Percentiles rank a stretch among this genome's conserved stretches.
Evolutionary conservation across 1,140 invertebrate genomes (phyloP).

Genomic region (Anastatus disparis): DNA sequence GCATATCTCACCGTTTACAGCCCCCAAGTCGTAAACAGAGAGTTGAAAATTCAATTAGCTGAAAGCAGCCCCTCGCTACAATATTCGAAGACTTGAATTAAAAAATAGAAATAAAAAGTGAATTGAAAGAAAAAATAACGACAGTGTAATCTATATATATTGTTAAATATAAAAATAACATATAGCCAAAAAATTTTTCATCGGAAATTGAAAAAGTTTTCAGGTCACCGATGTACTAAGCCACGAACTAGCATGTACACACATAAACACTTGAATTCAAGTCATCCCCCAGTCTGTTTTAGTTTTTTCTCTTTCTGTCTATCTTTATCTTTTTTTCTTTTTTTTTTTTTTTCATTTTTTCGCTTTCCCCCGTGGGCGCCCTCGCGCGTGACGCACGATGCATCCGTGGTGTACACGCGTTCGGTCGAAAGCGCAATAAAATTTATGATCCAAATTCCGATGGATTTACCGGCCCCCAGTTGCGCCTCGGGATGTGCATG

Average conservation of each 20-base stretch:
- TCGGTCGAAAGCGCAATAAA: conserved; percentile 36
- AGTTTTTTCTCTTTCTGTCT: background rate
- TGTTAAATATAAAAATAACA: conserved; percentile 42
- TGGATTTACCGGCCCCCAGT: conserved; percentile 39
- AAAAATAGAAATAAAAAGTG: too few species aligned
- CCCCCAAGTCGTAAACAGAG: conserved; percentile 39
- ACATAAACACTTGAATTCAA: too few species aligned
- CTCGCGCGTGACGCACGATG: too few species aligned
- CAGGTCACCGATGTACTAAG: conserved; percentile 28
- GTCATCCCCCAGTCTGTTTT: too few species aligned
- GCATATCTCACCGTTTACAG: conserved; percentile 5
- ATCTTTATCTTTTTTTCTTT: background rate
- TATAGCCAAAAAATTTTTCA: conserved; percentile 38
- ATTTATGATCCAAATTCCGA: conserved; percentile 46
- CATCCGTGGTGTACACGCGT: background rate
- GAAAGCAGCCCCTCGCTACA: too few species aligned
- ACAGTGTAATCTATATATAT: too few species aligned
- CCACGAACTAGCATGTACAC: too few species aligned
- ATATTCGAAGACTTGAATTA: too few species aligned
- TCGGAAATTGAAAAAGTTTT: conserved; percentile 47
- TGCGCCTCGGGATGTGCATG: background rate
- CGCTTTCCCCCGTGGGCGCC: too few species aligned
- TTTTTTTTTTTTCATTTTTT: too few species aligned
- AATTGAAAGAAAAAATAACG: too few species aligned
- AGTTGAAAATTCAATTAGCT: conserved; percentile 34